These are phyloP conservation scores for Calephelis perditalis DNA, from an alignment of 2,888 invertebrate genomes.

Conservation along the genomic window DNA sequence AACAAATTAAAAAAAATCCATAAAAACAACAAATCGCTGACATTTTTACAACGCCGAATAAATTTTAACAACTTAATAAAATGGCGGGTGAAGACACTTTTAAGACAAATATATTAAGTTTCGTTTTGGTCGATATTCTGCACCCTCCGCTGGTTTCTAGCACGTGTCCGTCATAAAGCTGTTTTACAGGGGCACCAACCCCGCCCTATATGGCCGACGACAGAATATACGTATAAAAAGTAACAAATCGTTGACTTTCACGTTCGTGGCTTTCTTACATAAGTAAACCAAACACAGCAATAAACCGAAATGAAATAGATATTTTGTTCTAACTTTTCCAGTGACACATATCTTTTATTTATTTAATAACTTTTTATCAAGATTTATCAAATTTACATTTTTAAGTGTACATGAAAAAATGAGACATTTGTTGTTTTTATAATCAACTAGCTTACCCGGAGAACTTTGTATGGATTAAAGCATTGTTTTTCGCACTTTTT, in stretches of 20 bases:
- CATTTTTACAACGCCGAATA: background rate
- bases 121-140: constrained; percentile 44
- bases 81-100: background rate
- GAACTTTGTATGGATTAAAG: too few species aligned
- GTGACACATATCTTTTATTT: too few species aligned
- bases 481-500: too few species aligned
- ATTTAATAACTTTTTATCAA: too few species aligned
- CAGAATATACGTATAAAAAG: constrained; percentile 44
- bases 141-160: constrained; percentile 37
- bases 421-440: too few species aligned
- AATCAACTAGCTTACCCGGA: too few species aligned
- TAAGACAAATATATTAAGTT: constrained; percentile 31
- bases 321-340: background rate
- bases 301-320: background rate
- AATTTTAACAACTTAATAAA: background rate
- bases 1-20: background rate
- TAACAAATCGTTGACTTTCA: constrained; percentile 46
- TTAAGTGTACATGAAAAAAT: too few species aligned
- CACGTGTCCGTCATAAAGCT: constrained; percentile 73
- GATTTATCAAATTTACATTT: too few species aligned
- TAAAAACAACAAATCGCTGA: constrained; percentile 9
- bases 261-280: constrained; percentile 41
- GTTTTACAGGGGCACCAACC: constrained; percentile 57
- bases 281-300: background rate
- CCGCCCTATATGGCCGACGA: constrained; percentile 42